Evolutionary conservation across 2,888 invertebrate species (phyloP), one percentile per base, ranked within the genome.

Genomic region (Lithodes maja): DNA sequence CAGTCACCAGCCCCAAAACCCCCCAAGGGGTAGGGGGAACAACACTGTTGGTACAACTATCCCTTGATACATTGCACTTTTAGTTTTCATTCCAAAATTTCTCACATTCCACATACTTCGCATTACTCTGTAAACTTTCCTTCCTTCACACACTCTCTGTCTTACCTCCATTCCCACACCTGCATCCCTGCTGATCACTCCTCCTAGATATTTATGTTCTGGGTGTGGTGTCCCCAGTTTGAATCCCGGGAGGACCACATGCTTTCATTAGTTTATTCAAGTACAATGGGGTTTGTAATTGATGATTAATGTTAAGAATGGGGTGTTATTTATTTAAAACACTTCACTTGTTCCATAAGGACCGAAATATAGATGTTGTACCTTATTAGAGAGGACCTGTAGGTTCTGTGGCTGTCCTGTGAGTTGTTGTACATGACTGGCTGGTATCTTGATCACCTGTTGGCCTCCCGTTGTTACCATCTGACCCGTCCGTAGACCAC

Each of bases 361-460:
- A 50, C 5, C 2, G 9, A 50, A 79, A 77, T 33, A 33, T 33
- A 33, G 33, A 33, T 33, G 33, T 33, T 33, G 53, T 17, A 89
- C 89, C 89, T 85, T 85, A 53, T 89, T 89, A 5, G 85, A 85
- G 49, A 89, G 61, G 52, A 89, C 82, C 54, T 89, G 89, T 15
- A 88, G 84, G 75, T 85, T 88, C n/a, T 88, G 88, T 3, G 81
- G 74, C 71, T 89, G 89, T 68, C 52, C 81, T 53, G 89, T 85
- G 7, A 89, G 81, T 49, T 89, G 89, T 50, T 88, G 87, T 5
- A 88, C 84, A 33, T 88, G 87, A 77, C 82, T 89, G 53, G 85
- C 85, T 15, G 89, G 89, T 17, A 89, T 89, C 77, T 89, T 89
- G 52, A 89, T 85, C 1, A 89, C 89, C 78, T 89, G 89, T 71